Percentiles rank a stretch among this genome's conserved stretches.
Conservation (phyloP, 2,797 vertebrate genomes). For the Tarsius wallacei region DNA sequence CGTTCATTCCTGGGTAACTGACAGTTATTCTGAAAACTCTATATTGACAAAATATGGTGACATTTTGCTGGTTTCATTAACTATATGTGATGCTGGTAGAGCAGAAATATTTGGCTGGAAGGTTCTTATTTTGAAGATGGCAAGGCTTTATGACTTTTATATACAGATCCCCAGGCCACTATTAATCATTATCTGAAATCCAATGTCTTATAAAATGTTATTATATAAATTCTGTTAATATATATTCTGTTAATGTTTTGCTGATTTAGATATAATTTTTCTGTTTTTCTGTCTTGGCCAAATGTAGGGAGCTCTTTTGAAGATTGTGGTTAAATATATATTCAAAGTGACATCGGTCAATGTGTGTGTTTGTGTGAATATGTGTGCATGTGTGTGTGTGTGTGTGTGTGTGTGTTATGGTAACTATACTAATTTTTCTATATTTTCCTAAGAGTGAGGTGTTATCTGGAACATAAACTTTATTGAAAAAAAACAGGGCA, state of each 20-base stretch:
- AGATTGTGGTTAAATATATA: not conserved
- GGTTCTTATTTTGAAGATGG: not conserved
- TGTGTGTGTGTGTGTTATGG: not conserved
- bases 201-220: not conserved
- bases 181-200: not conserved
- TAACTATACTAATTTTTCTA: too few relatives aligned
- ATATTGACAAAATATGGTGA: not conserved
- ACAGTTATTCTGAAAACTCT: not conserved
- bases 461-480: too few relatives aligned
- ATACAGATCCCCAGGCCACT: not conserved
- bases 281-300: not conserved
- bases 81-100: not conserved
- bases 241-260: not conserved
- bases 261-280: not conserved
- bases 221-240: not conserved
- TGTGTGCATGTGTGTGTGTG: not conserved
- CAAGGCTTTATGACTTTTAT: not conserved
- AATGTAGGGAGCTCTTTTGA: not conserved
- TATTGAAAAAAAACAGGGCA: too few relatives aligned
- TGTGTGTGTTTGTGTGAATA: rapidly evolving
- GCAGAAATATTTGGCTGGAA: not conserved
- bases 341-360: not conserved
- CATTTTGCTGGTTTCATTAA: not conserved
- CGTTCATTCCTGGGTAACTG: not conserved
- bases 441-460: not conserved